Evolutionary conservation across 2,113 vertebrate species (phyloP).

Genomic region (Scalopus aquaticus): DNA sequence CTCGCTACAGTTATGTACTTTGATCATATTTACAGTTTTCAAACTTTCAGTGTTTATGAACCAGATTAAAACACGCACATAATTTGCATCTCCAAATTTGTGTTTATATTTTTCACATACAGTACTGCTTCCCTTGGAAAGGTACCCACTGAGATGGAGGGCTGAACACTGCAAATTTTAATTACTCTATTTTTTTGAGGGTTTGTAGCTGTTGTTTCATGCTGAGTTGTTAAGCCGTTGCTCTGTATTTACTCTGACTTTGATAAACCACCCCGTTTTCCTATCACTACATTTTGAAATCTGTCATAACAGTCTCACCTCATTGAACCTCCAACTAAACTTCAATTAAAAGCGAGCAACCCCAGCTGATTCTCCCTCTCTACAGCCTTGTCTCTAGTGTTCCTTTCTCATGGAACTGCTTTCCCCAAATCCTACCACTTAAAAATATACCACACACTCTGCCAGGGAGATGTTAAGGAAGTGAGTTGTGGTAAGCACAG

Average conservation of each 20-base stretch:
- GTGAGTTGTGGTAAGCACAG: constrained; percentile 44
- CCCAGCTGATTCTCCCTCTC: constrained; percentile 10
- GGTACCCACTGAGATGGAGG: constrained; percentile 44
- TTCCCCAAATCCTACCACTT: background rate
- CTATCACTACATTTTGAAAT: constrained; percentile 68
- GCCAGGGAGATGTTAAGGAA: constrained; percentile 40
- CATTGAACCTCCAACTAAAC: constrained; percentile 75
- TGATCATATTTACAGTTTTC: constrained; percentile 50
- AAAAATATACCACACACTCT: background rate
- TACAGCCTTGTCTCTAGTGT: background rate
- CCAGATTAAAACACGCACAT: background rate
- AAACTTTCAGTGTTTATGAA: background rate
- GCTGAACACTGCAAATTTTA: constrained; percentile 10
- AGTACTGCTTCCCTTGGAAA: constrained; percentile 25
- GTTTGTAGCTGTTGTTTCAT: constrained; percentile 51
- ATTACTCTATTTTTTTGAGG: constrained; percentile 35
- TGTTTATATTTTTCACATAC: constrained; percentile 32
- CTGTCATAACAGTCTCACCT: constrained; percentile 80
- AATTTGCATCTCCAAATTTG: constrained; percentile 47
- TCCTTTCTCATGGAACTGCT: background rate
- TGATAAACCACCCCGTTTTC: constrained; percentile 68
- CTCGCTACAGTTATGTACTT: background rate
- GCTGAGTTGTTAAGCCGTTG: constrained; percentile 49
- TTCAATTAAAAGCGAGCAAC: constrained; percentile 62
- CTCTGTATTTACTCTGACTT: constrained; percentile 55